Base-by-base conservation (phyloP, 2,797 vertebrate species). In the Diplodus sargus region DNA sequence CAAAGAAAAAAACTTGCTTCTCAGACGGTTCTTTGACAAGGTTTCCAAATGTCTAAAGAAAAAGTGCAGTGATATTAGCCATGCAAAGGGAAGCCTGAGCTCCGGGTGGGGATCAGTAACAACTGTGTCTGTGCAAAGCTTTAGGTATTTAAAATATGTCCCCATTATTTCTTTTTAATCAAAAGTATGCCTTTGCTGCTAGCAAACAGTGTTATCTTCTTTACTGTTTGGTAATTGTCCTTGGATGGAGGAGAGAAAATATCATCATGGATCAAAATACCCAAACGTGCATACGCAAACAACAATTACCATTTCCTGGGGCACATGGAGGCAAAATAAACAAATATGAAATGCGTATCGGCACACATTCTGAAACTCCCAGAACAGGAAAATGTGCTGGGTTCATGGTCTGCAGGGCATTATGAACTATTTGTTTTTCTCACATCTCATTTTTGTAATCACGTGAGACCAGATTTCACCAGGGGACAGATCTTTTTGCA, bases 231-330 rank as follows among this genome's bases (percentile, higher is more conserved):
- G 62, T 82, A 83, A 91, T 91, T 93, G 92, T 93, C 91, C 92
- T 94, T 93, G 91, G 90, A 88, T 89, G 83, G 80, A 87, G 90
- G 85, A 89, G 81, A 87, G 76, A 85, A 93, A 92, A 88, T 79
- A 92, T 88, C 90, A 86, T 73, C 71, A 74, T 68, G 83, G 83
- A 92, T 91, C 84, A 85, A 89, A 89, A 90, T 87, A 90, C 79
- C 83, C 86, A 89, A 93, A 92, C 86, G 87, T 85, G 83, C 90
- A 82, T 82, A 87, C 70, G 91, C 89, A 93, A 93, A 93, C 90
- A 94, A 91, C 86, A 90, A 91, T 90, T 93, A 91, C 69, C 81
- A 81, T 89, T 80, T 89, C 91, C 86, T 73, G 73, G 47, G 91
- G 92, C 84, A 20, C 64, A 20, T 61, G 76, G 70, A 86, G 78